Percentiles rank a stretch among this genome's conserved stretches.
Evolutionary conservation across 2,113 vertebrate species (phyloP).

Genomic region (Scolopax mira): DNA sequence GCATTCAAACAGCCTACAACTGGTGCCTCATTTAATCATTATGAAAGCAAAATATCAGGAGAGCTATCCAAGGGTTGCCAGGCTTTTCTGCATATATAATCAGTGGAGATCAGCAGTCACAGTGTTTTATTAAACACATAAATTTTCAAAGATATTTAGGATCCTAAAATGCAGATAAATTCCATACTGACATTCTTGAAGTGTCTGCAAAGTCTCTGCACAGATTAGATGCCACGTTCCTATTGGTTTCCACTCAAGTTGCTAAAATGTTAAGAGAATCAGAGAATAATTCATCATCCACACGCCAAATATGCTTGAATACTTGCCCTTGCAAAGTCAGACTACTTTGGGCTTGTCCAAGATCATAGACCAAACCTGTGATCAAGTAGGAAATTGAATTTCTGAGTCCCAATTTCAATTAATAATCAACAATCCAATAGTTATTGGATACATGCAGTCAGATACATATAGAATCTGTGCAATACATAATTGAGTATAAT

Average conservation of each 20-base stretch:
- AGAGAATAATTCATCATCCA: not conserved
- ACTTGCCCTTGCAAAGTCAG: not conserved
- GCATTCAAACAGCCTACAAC: not conserved
- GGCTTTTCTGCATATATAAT: not conserved
- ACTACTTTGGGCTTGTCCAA: not conserved
- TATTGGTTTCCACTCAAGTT: not conserved
- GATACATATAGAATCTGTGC: not conserved
- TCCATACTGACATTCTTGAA: accelerated
- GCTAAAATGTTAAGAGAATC: not conserved
- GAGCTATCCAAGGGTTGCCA: not conserved
- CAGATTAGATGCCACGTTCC: not conserved
- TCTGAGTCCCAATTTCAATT: not conserved
- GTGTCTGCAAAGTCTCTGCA: not conserved
- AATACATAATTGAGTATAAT: not conserved
- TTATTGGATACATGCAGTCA: not conserved
- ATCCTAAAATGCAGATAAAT: not conserved
- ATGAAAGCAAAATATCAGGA: not conserved
- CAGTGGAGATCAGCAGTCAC: not conserved
- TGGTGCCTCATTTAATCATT: not conserved
- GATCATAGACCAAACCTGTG: not conserved
- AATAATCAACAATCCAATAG: not conserved
- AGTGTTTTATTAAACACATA: not conserved
- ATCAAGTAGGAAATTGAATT: not conserved
- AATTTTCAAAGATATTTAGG: not conserved
- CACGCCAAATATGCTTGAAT: not conserved